Evolutionary conservation across 2,888 invertebrate species (phyloP), one percentile per base, ranked within the genome.

Genomic region (Pristionchus japonicus): DNA sequence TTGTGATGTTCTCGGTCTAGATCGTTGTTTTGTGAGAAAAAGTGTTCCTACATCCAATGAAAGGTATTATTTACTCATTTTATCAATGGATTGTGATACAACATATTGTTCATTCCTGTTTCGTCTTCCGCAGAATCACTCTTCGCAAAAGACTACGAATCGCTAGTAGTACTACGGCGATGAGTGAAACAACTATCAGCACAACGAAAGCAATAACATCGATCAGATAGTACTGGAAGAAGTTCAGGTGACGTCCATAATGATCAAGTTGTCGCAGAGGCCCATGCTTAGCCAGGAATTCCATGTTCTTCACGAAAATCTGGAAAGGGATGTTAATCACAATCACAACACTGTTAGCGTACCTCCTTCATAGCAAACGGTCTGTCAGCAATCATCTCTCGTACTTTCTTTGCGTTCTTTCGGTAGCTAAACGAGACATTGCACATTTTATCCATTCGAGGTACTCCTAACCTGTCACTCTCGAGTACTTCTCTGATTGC

Each of bases 191-290:
- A 1, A 49, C 49, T 52, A 52, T 34, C 34, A 83, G 52, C 4
- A 43, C 61, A 37, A 84, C 83, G 34, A 84, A 57, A 15, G n/a
- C 57, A 40, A 85, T 64, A 15, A 85, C 43, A 40, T 85, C 85
- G 40, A 85, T 40, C 40, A 85, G 85, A 64, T 85, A 85, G 64
- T 85, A 85, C 43, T 85, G 85, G 85, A 85, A n/a, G 40, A 61
- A 85, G 85, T 57, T 85, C 3, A 85, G 64, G 64, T 64, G 31
- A 11, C 85, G 6, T 17, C 85, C 85, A 27, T 85, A 64, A 9
- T 85, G 85, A 27, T 85, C 85, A 7, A 85, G 47, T 64, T 85
- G 85, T 11, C 85, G 37, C 1, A 85, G 40, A 3, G 85, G 85
- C 0, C 85, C 85, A n/a, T 85, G 64, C 43, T 85, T 64, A 11